Evolutionary conservation across 2,888 invertebrate species (phyloP).

Genomic region (Chrysomela aeneicollis): DNA sequence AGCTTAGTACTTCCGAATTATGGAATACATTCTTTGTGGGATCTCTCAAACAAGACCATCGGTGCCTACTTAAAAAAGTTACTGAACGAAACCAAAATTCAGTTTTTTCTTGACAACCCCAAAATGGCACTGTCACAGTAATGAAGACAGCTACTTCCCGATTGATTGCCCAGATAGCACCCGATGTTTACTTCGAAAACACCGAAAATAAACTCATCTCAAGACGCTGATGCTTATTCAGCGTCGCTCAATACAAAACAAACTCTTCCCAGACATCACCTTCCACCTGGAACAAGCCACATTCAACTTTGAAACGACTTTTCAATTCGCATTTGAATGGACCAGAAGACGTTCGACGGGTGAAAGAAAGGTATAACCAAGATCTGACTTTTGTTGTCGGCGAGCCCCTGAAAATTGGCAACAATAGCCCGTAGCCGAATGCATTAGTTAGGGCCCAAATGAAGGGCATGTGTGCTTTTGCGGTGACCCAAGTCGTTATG

Average conservation of each 20-base stretch:
- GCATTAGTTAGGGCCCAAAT: slow-evolving; percentile 7
- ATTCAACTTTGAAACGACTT: not conserved
- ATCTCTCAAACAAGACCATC: too few species aligned
- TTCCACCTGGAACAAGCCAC: not conserved
- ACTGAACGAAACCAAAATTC: too few species aligned
- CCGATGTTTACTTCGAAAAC: too few species aligned
- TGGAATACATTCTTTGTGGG: too few species aligned
- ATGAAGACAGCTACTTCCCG: too few species aligned
- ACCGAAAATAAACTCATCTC: too few species aligned
- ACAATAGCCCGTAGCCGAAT: slow-evolving; percentile 3
- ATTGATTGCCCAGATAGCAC: too few species aligned
- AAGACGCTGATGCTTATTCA: too few species aligned
- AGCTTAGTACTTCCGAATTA: too few species aligned
- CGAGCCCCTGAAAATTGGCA: not conserved
- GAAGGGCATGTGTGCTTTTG: slow-evolving; percentile 13
- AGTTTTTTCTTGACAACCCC: too few species aligned
- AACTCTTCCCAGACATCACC: not conserved
- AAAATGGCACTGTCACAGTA: too few species aligned
- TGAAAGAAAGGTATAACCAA: not conserved
- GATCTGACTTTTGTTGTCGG: slow-evolving; percentile 10
- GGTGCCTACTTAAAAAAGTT: too few species aligned
- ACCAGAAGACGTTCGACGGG: slow-evolving; percentile 1
- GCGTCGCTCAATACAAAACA: not conserved
- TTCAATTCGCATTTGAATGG: not conserved
- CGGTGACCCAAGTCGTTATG: slow-evolving; percentile 4